Evolutionary conservation across 2,888 invertebrate genomes (phyloP).

Genomic region (Plagodis pulveraria): DNA sequence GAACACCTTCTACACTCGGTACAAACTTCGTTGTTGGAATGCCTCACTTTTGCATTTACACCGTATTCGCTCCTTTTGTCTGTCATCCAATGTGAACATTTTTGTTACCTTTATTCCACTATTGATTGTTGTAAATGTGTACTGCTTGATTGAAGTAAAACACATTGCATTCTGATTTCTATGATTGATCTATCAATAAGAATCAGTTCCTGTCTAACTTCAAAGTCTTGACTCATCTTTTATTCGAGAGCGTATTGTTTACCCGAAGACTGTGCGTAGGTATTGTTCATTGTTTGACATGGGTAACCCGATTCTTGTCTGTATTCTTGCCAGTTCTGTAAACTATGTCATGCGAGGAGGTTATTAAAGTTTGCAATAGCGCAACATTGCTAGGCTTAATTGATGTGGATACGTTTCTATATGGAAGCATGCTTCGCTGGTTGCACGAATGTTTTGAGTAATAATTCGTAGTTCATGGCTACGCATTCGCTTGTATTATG

Average conservation of each 20-base stretch:
- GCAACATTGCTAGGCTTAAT: constrained; percentile 33
- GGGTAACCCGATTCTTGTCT: constrained; percentile 21
- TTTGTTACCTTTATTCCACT: background rate
- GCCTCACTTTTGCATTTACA: constrained; percentile 13
- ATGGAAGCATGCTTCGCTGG: constrained; percentile 34
- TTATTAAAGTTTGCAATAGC: constrained; percentile 24
- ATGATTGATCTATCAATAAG: constrained; percentile 31
- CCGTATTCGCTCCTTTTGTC: background rate
- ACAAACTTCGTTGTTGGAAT: constrained; percentile 22
- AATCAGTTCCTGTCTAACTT: constrained; percentile 38
- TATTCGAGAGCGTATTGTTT: constrained; percentile 41
- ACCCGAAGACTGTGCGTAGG: constrained; percentile 28
- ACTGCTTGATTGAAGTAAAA: constrained; percentile 10
- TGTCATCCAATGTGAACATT: background rate
- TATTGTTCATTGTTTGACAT: constrained; percentile 31
- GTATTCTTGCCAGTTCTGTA: constrained; percentile 34
- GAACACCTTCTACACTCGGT: constrained; percentile 40
- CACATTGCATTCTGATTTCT: constrained; percentile 11
- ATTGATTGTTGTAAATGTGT: constrained; percentile 3
- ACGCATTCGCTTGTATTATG: constrained; percentile 53
- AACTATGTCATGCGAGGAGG: constrained; percentile 30
- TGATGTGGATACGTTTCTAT: constrained; percentile 35
- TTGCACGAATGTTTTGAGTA: constrained; percentile 38
- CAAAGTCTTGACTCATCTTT: constrained; percentile 36
- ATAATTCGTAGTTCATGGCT: constrained; percentile 69